Percentiles rank a stretch among this genome's conserved stretches.
Conservation (phyloP, 2,797 vertebrate species). For the Falco concolor region DNA sequence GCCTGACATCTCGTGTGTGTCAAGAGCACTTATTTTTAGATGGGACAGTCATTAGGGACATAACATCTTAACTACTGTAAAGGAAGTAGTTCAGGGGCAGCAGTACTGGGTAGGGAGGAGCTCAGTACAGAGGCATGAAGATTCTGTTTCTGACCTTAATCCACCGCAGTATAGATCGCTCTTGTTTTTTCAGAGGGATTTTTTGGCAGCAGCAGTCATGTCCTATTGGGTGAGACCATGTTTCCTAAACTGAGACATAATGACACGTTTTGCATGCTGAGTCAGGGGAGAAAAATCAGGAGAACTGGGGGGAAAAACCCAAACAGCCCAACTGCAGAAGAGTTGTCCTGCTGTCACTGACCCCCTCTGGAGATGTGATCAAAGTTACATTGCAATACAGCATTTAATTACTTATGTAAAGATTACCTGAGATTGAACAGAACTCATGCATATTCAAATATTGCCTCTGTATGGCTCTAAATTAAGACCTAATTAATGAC, state of each 20-base stretch:
- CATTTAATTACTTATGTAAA: not conserved
- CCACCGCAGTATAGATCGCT: not conserved
- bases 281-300: not conserved
- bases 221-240: not conserved
- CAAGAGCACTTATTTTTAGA: constrained; percentile 67
- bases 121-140: not conserved
- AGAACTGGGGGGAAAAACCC: not conserved
- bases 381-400: not conserved
- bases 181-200: not conserved
- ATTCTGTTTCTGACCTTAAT: constrained; percentile 11
- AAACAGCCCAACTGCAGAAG: not conserved
- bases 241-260: not conserved
- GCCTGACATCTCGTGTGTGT: constrained; percentile 52
- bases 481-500: not conserved
- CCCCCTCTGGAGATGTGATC: not conserved
- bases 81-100: not conserved
- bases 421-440: not conserved
- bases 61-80: constrained; percentile 6
- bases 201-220: not conserved
- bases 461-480: not conserved
- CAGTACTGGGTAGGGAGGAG: not conserved
- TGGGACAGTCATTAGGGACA: constrained; percentile 20
- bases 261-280: not conserved
- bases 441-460: not conserved
- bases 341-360: not conserved